Base-by-base conservation (phyloP, 1,140 invertebrate genomes). In the Eriosoma lanigerum region DNA sequence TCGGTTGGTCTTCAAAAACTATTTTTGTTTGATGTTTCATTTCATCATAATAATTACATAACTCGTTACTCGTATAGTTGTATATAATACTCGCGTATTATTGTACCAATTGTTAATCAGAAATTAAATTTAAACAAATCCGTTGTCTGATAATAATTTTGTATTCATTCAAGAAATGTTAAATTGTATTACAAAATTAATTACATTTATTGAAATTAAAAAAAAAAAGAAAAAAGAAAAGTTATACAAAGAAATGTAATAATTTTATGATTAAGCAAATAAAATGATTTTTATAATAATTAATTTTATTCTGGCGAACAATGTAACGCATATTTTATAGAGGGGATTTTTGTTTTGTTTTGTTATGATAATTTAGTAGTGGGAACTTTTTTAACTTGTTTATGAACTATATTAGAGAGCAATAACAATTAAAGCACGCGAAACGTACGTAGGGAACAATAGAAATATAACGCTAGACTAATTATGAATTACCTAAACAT, bases 241-340 rank as follows among this genome's bases (percentile, higher is more conserved):
- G 17, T 29, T 32, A 29, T 6, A 52, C 24, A 72, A 52, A 21
- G 48, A 29, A 72, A 32, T 17, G 26, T n/a, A 52, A 29, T 72
- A 72, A 72, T 52, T 72, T 50, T 72, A 72, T 52, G 68, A 72
- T 52, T 50, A 50, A 29, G 46, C 3, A 52, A 72, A 72, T 29
- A 72, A 50, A 29, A 50, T 13, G 24, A 72, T 72, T 72, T 72
- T n/a, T 52, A 72, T 29, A 72, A 72, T 52, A 26, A 68, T 54
- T 48, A 13, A 24, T 29, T 52, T 72, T 72, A 46, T 52, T 38
- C 8, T 19, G 0, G 15, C 1, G 64, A 72, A 72, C 48, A 72
- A 72, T 72, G 26, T 29, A 72, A 52, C 19, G 68, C 46, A 52
- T 72, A 72, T 72, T 72, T 72, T 32, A 52, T 19, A 72, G 24